Percentiles rank a stretch among this genome's conserved stretches.
These are phyloP conservation scores for Pithys albifrons DNA, from an alignment of 2,113 vertebrate genomes.

Conservation along the genomic window DNA sequence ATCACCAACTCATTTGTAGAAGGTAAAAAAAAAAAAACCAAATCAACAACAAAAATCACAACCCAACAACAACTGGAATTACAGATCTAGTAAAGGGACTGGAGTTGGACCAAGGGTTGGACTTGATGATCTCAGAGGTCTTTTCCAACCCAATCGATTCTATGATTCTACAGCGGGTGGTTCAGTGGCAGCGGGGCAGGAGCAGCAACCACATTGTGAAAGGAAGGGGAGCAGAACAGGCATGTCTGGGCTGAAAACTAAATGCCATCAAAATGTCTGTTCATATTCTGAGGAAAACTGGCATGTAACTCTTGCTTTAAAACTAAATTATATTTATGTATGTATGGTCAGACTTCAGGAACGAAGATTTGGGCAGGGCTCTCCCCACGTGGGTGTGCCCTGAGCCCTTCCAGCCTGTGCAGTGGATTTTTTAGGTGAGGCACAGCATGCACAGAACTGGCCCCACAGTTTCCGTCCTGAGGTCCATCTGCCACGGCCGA, in stretches of 20 bases:
- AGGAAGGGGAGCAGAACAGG: accelerated
- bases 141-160: too few species aligned
- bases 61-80: not conserved
- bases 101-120: too few species aligned
- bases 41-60: not conserved
- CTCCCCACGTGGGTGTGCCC: too few species aligned
- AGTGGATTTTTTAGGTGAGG: too few species aligned
- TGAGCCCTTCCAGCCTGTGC: too few species aligned
- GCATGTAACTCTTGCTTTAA: not conserved
- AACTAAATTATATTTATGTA: not conserved
- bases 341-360: too few species aligned
- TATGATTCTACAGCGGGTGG: not conserved
- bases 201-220: not conserved
- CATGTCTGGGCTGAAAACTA: accelerated
- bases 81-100: not conserved
- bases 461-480: too few species aligned
- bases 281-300: not conserved
- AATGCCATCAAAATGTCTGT: not conserved
- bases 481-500: too few species aligned
- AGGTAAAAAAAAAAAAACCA: not conserved
- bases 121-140: too few species aligned
- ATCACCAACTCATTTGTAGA: not conserved
- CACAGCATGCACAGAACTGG: too few species aligned
- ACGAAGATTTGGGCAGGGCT: too few species aligned
- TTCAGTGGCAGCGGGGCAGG: not conserved